Base-by-base conservation (phyloP, 2,113 vertebrate species). In the Tonatia bakeri region DNA sequence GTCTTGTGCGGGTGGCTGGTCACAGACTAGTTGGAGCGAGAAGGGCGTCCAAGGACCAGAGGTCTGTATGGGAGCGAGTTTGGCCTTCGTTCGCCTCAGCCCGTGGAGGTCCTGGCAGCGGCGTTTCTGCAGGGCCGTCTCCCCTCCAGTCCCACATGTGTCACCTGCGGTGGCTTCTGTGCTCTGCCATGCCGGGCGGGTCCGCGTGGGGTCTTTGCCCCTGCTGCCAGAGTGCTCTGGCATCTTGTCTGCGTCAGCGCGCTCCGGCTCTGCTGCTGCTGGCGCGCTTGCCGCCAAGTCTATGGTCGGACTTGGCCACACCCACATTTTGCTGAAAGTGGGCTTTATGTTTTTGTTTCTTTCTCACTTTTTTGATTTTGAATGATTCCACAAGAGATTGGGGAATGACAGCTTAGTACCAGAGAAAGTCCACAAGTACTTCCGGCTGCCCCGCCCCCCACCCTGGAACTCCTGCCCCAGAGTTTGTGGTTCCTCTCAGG, bases 241-340 rank as follows among this genome's bases (percentile, higher is more conserved):
- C 4, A 1, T 50, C 52, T 19, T 0, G 11, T 40, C 17, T 15
- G n/a, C 4, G 6, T 28, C 64, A 7, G 24, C 36, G 24, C 20
- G 26, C 45, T 11, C 31, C 24, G 33, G 72, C 36, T n/a, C 16
- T 64, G 26, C 5, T 20, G 56, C 38, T 79, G 16, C 2, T 38
- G 45, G 24, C 20, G 1, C 10, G 12, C 56, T 47, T 61, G 36
- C 45, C 38, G 0, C 16, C 2, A 4, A 1, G 33, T 69, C 33
- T 81, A 47, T 16, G 28, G 36, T 56, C 38, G 67, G 17, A 52
- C 43, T 20, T 52, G 52, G 33, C 24, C 33, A 7, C 67, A 61
- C 45, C 47, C 75, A 89, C 13, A 5, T 85, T 86, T 81, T 64
- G 40, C 54, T 94, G 69, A 77, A 96, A 92, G 47, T 36, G 22